Conservation (phyloP, 2,797 vertebrate genomes). For the Lindbergichthys nudifrons region DNA sequence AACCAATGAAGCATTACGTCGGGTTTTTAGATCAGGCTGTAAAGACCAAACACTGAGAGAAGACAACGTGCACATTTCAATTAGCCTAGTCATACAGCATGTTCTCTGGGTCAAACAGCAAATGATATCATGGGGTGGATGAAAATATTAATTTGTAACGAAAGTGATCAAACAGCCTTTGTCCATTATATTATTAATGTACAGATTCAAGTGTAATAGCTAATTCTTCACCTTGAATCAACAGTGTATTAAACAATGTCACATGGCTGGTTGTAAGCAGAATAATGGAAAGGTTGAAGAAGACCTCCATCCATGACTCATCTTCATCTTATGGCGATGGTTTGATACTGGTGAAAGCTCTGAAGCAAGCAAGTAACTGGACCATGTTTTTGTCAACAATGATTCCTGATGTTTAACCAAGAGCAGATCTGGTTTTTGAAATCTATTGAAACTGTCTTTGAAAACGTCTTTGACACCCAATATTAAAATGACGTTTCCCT, state of each 20-base stretch:
- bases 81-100: constrained; percentile 23
- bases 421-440: not conserved
- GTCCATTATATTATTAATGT: not conserved
- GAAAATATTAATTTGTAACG: constrained; percentile 24
- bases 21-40: constrained; percentile 20
- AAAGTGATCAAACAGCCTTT: constrained; percentile 1
- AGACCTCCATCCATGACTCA: not conserved
- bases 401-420: not conserved
- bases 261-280: not conserved
- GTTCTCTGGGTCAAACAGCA: constrained; percentile 29
- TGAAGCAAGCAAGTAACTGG: not conserved
- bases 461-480: not conserved
- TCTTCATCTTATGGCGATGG: not conserved
- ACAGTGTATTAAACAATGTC: not conserved
- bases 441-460: not conserved
- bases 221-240: not conserved
- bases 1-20: constrained; percentile 39
- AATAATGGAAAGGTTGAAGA: not conserved
- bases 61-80: not conserved
- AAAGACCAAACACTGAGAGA: constrained; percentile 15
- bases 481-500: not conserved
- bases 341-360: not conserved
- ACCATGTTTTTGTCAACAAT: not conserved
- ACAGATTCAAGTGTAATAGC: not conserved
- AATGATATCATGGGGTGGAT: constrained; percentile 22